phyloP scores from a whole-genome alignment of 2,888 invertebrate genomes.

The Lithosia quadra region DNA sequence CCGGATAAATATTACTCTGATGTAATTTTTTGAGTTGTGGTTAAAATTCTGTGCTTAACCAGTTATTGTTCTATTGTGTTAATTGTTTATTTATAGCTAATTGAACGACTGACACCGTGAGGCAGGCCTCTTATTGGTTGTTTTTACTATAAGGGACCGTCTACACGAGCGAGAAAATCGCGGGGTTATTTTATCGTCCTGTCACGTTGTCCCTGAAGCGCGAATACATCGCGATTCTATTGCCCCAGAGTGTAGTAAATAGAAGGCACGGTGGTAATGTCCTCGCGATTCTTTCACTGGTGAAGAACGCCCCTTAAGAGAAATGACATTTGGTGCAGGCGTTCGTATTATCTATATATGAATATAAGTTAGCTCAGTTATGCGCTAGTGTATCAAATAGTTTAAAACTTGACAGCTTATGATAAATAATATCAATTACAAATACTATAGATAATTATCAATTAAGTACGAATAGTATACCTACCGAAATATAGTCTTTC shows the following conservation, averaged over 20 bases:
- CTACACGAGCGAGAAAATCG: neutral
- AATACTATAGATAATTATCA: too few species aligned
- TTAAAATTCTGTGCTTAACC: conserved; percentile 27
- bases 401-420: neutral
- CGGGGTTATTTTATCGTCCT: too few species aligned
- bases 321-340: neutral
- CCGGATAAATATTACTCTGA: conserved; percentile 41
- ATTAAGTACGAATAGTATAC: neutral
- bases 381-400: conserved; percentile 3
- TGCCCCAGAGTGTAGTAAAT: too few species aligned
- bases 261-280: too few species aligned
- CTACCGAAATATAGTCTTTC: neutral
- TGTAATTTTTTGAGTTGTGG: conserved; percentile 27
- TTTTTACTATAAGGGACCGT: neutral
- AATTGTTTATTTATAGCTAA: neutral
- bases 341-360: neutral
- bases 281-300: too few species aligned
- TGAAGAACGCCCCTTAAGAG: neutral
- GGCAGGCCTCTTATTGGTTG: too few species aligned
- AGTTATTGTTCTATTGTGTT: neutral
- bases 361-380: neutral
- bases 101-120: neutral
- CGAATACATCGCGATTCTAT: too few species aligned
- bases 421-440: neutral
- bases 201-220: too few species aligned